These are phyloP conservation scores for Bothrops alternatus DNA, from an alignment of 2,797 vertebrate genomes.

Conservation along the genomic window DNA sequence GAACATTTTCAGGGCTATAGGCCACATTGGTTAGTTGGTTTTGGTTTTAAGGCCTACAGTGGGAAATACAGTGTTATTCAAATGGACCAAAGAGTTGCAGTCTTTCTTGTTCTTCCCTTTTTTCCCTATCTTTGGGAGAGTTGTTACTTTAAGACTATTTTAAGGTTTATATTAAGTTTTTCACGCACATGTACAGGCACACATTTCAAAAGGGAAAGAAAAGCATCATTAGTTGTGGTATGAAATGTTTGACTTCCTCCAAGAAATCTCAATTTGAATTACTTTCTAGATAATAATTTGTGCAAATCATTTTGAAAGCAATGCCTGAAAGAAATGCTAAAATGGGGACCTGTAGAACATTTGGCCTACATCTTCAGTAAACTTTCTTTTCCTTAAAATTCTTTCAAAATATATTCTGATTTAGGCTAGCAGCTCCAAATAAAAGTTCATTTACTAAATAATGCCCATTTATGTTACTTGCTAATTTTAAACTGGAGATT, in stretches of 20 bases:
- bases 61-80: background rate
- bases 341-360: background rate
- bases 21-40: background rate
- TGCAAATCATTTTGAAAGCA: conserved; percentile 13
- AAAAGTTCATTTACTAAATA: background rate
- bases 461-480: background rate
- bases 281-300: conserved; percentile 16
- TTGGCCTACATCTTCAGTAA: background rate
- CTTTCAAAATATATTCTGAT: background rate
- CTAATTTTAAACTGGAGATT: background rate
- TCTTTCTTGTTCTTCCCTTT: background rate
- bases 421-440: background rate
- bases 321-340: background rate
- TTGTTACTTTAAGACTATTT: background rate
- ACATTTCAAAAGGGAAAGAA: background rate
- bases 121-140: background rate
- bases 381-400: conserved; percentile 25
- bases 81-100: too few relatives aligned
- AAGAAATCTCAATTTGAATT: conserved; percentile 20
- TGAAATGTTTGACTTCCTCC: conserved; percentile 5
- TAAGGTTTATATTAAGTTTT: background rate
- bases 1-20: background rate
- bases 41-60: background rate
- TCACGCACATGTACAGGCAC: background rate
- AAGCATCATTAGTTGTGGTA: background rate